Conservation (phyloP, 2,888 invertebrate species). For the Cryptocheilus praepositus region DNA sequence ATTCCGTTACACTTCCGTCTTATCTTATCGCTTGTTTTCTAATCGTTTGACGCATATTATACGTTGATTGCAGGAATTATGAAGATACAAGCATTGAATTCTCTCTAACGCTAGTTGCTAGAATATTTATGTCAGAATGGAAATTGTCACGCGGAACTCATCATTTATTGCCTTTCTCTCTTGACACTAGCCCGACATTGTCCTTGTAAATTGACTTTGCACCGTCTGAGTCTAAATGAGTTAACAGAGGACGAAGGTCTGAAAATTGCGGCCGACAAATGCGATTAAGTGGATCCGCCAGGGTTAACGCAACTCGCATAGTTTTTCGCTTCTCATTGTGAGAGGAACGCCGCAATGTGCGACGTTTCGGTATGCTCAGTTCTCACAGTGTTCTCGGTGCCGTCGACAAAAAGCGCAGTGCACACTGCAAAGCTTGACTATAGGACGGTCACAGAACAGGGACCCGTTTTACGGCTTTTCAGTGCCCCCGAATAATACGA, state of each 20-base stretch:
- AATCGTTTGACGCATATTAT: too few relatives aligned
- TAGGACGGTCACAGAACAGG: slow-evolving; percentile 18
- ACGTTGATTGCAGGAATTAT: too few relatives aligned
- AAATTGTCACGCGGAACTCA: too few relatives aligned
- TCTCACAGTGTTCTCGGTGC: slow-evolving; percentile 62
- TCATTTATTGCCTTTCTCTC: too few relatives aligned
- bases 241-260: not conserved
- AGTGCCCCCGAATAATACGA: not conserved
- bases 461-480: not conserved
- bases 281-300: slow-evolving; percentile 54
- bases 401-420: slow-evolving; percentile 52
- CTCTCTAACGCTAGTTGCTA: too few relatives aligned
- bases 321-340: slow-evolving; percentile 55
- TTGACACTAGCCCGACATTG: too few relatives aligned
- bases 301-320: slow-evolving; percentile 36
- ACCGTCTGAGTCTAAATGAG: too few relatives aligned
- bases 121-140: too few relatives aligned
- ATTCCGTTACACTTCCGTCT: slow-evolving; percentile 8
- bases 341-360: slow-evolving; percentile 60
- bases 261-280: slow-evolving; percentile 13
- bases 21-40: slow-evolving; percentile 31
- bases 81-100: too few relatives aligned
- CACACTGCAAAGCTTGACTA: slow-evolving; percentile 2
- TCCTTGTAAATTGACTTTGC: too few relatives aligned
- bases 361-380: slow-evolving; percentile 60